phyloP scores from a whole-genome alignment of 35 echinoderm and acorn worm genomes.

The Antedon bifida region DNA sequence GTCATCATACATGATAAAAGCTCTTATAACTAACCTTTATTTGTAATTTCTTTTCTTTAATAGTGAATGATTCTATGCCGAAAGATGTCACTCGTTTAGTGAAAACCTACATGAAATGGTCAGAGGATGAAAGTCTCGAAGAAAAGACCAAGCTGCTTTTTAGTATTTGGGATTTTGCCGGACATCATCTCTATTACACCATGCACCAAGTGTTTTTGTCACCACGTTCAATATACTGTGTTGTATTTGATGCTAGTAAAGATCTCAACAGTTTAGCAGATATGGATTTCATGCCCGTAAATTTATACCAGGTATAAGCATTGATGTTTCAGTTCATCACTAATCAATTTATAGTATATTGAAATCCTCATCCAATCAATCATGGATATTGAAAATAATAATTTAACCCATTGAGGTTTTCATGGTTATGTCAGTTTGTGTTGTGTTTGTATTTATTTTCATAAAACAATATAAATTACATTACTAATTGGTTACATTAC shows the following conservation, averaged over 20 bases:
- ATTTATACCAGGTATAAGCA: neutral
- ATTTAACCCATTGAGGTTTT: no score
- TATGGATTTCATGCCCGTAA: neutral
- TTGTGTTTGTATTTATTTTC: no score
- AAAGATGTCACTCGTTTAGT: neutral
- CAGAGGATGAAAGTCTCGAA: neutral
- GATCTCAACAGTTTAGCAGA: neutral
- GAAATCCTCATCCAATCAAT: no score
- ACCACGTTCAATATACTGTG: neutral
- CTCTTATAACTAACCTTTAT: no score
- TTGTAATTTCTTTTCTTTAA: no score
- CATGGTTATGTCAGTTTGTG: no score
- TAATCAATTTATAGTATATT: no score
- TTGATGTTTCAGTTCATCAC: no score
- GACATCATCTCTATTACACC: neutral
- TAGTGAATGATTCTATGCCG: neutral
- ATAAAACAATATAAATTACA: no score
- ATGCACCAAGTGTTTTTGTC: neutral
- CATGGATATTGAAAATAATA: no score
- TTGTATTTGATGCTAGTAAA: neutral
- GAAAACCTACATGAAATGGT: neutral
- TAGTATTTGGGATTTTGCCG: neutral
- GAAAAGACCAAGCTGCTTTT: neutral
- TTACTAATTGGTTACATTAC: no score
- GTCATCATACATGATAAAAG: no score